Base-by-base conservation (phyloP, 2,797 vertebrate genomes). In the Siniperca scherzeri region DNA sequence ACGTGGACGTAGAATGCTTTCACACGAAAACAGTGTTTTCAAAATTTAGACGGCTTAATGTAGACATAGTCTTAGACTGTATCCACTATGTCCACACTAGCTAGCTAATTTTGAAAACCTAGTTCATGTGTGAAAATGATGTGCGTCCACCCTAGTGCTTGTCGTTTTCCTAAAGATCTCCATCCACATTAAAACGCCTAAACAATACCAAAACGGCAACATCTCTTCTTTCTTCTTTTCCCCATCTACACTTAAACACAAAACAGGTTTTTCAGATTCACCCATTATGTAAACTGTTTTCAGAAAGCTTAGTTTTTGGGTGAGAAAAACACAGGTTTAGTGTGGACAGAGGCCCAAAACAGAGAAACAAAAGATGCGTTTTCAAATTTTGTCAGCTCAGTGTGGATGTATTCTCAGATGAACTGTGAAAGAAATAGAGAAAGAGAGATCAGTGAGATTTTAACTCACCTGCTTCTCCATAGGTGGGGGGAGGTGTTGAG, bases 401-500 rank as follows among this genome's bases (percentile, higher is more conserved):
- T 50, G 38, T 46, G 19, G 33, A 60, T 22, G 22, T 13, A 3
- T 38, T 48, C 5, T 52, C 70, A 33, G 33, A 56, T 36, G 22
- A 48, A 21, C 4, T 14, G 16, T 53, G 42, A 67, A 16, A 67
- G 13, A 27, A 66, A 13, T 21, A 1, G 17, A 38, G 4, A 13
- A 36, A 64, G 25, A 70, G 19, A 59, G 59, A 62, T 9, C 17
- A 44, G n/a, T 11, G 48, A 55, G 27, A 50, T 55, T 38, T 57
- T 1, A 12, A 70, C 25, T 55, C 62, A 93, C 93, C 88, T 85
- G 92, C 90, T 80, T 95, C 92, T 60, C 82, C 48, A 4, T 95
- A 94, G 55, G 90, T 82, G 19, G 94, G 94, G 14, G 93, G 94
- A 66, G 93, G 93, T n/a, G 90, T 89, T 3, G 83, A 3, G 3